Percentiles rank a stretch among this genome's conserved stretches.
Conservation (phyloP, 2,888 invertebrate genomes). For the Pyrrhia umbra region DNA sequence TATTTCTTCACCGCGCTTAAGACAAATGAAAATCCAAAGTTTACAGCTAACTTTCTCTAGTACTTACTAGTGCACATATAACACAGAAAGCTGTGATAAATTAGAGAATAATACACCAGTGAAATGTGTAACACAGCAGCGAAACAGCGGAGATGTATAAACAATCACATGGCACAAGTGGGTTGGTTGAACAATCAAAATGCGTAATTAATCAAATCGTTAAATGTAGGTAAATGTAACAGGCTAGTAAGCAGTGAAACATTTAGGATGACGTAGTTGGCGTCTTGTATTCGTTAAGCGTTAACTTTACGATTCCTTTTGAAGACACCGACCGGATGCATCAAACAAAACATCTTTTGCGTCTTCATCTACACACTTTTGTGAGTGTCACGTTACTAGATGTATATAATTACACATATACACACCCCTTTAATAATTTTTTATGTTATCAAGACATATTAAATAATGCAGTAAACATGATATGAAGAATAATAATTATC, state of each 20-base stretch:
- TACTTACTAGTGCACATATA: slow-evolving; percentile 18
- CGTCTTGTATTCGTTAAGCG: slow-evolving; percentile 6
- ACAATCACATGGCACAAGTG: slow-evolving; percentile 14
- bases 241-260: slow-evolving; percentile 23
- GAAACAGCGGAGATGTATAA: slow-evolving; percentile 18
- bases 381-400: too few species aligned
- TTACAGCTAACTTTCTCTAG: slow-evolving; percentile 10
- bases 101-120: slow-evolving; percentile 19
- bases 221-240: slow-evolving; percentile 21
- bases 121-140: background rate
- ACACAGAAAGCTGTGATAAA: slow-evolving; percentile 16
- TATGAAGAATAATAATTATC: too few species aligned
- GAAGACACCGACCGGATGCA: too few species aligned
- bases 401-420: too few species aligned
- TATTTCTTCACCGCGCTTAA: slow-evolving; percentile 14
- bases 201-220: slow-evolving; percentile 44
- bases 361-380: too few species aligned
- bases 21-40: slow-evolving; percentile 36
- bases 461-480: too few species aligned
- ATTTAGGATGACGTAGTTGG: slow-evolving; percentile 7
- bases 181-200: slow-evolving; percentile 33
- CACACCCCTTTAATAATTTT: too few species aligned
- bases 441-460: too few species aligned
- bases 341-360: too few species aligned
- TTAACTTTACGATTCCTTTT: slow-evolving; percentile 27